Conservation (phyloP, 1,140 invertebrate species). For the Eumeta japonica region DNA sequence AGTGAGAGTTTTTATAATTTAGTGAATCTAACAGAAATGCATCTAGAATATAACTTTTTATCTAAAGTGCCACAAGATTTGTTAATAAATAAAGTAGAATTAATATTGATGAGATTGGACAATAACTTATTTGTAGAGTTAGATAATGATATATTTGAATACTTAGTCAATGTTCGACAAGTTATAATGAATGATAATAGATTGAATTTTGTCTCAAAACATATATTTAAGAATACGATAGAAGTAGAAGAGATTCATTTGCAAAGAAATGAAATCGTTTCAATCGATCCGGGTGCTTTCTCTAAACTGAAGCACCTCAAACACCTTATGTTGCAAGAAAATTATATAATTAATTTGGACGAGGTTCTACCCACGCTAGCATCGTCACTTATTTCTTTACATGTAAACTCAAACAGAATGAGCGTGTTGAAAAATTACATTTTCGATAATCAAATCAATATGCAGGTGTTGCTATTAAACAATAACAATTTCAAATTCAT, state of each 20-base stretch:
- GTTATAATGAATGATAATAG: constrained; percentile 42
- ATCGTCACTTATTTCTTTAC: constrained; percentile 33
- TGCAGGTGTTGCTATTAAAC: constrained; percentile 35
- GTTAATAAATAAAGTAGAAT: constrained; percentile 42
- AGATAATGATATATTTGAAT: constrained; percentile 37
- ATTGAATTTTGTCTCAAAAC: constrained; percentile 32
- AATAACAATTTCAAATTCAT: constrained; percentile 42
- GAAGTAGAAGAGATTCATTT: constrained; percentile 41
- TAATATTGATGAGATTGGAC: constrained; percentile 47
- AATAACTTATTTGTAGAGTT: constrained; percentile 48
- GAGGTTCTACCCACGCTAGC: constrained; percentile 36
- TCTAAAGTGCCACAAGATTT: constrained; percentile 53
- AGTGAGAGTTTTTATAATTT: constrained; percentile 53
- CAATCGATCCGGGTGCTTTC: constrained; percentile 39
- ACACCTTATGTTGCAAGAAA: constrained; percentile 37
- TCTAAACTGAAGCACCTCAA: constrained; percentile 30
- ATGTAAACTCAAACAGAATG: constrained; percentile 35
- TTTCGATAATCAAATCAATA: constrained; percentile 30
- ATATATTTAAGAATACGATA: constrained; percentile 30
- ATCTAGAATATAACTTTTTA: constrained; percentile 48
- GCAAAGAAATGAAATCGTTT: constrained; percentile 41
- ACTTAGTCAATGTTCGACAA: constrained; percentile 29
- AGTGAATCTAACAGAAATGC: constrained; percentile 39
- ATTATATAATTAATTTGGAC: constrained; percentile 35
- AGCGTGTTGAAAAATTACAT: constrained; percentile 30